phyloP scores from a whole-genome alignment of 2,113 vertebrate genomes.

The Tonatia bakeri region DNA sequence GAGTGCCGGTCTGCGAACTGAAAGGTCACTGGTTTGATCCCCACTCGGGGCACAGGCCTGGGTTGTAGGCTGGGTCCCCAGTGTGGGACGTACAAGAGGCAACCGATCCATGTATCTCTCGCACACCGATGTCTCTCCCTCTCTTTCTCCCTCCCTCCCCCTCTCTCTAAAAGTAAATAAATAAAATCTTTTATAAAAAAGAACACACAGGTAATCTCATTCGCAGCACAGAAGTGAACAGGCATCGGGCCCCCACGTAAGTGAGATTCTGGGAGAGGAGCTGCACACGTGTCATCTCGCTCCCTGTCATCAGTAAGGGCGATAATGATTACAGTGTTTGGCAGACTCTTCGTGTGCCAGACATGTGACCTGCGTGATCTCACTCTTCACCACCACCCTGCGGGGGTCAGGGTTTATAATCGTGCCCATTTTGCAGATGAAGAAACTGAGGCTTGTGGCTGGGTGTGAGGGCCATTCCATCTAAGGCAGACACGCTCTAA shows the following conservation, averaged over 20 bases:
- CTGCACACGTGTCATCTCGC: rapidly evolving
- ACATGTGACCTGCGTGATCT: background rate
- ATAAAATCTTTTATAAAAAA: no score
- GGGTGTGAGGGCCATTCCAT: rapidly evolving
- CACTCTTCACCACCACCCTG: background rate
- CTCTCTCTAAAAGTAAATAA: no score
- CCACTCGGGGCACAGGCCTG: no score
- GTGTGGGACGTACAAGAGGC: no score
- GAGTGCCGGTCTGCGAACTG: no score
- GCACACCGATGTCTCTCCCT: no score
- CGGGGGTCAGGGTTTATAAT: background rate
- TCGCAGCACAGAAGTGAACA: background rate
- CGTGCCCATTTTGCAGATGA: background rate
- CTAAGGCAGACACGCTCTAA: no score
- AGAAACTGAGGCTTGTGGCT: background rate
- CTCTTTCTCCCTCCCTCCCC: no score
- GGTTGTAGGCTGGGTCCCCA: no score
- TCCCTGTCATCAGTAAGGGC: background rate
- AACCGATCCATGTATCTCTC: no score
- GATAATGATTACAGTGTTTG: rapidly evolving
- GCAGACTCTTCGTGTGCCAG: background rate
- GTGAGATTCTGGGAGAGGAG: background rate
- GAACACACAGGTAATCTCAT: background rate
- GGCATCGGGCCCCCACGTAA: rapidly evolving
- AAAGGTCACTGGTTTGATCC: no score